phyloP scores from a whole-genome alignment of 2,888 invertebrate genomes.

The Leucoma salicis region DNA sequence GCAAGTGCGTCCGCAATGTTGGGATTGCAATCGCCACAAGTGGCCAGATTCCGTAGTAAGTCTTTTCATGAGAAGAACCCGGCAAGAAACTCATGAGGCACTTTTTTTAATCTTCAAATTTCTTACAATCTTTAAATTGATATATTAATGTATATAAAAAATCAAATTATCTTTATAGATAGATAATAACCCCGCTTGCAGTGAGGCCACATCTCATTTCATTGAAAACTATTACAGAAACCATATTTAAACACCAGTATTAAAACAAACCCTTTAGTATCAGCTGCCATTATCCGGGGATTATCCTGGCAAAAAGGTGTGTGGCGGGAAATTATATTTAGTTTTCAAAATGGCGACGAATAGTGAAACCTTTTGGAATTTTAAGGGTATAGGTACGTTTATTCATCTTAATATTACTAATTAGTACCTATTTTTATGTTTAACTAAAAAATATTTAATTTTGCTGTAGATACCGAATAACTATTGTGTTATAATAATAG shows the following conservation, averaged over 20 bases:
- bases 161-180: not conserved
- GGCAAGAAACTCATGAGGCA: too few species aligned
- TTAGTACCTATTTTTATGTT: too few species aligned
- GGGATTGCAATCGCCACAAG: too few species aligned
- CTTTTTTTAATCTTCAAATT: too few species aligned
- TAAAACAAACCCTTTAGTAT: constrained; percentile 16
- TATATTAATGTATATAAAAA: not conserved
- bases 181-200: constrained; percentile 11
- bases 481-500: too few species aligned
- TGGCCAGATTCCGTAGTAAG: too few species aligned
- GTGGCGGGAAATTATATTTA: constrained; percentile 6
- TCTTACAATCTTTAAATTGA: too few species aligned
- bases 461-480: too few species aligned
- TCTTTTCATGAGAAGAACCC: too few species aligned
- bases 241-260: constrained; percentile 17
- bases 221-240: constrained; percentile 27
- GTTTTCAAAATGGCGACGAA: constrained; percentile 26
- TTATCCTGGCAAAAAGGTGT: not conserved
- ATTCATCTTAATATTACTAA: too few species aligned
- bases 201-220: constrained; percentile 9
- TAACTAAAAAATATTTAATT: too few species aligned
- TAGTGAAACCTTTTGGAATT: constrained; percentile 34
- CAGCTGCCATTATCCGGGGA: constrained; percentile 11
- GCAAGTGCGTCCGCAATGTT: too few species aligned
- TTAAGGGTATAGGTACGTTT: constrained; percentile 38